These are phyloP conservation scores for Pristionchus fissidentatus DNA, from an alignment of 2,888 invertebrate genomes.

Conservation along the genomic window DNA sequence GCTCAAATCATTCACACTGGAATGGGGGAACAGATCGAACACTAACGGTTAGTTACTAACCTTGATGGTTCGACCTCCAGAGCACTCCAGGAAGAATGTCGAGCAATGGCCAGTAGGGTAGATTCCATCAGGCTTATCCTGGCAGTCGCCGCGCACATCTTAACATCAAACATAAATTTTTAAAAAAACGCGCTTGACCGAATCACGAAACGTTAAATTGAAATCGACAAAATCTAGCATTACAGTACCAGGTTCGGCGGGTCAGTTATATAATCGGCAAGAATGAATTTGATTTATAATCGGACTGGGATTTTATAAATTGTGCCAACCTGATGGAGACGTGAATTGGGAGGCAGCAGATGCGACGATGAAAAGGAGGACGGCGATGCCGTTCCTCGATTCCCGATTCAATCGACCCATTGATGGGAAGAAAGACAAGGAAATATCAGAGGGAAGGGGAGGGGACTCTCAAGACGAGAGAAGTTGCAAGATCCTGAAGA, in stretches of 20 bases:
- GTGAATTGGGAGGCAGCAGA: slow-evolving; percentile 10
- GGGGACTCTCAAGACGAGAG: background rate
- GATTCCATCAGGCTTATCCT: slow-evolving; percentile 38
- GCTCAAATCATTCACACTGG: background rate
- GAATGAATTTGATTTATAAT: background rate
- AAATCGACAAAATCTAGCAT: background rate
- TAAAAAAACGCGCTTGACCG: too few species aligned
- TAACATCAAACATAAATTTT: background rate
- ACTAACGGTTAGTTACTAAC: background rate
- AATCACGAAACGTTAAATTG: background rate
- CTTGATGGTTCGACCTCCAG: slow-evolving; percentile 2
- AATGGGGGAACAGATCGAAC: background rate
- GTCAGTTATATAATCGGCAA: background rate
- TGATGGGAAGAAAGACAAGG: background rate
- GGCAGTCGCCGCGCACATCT: slow-evolving; percentile 44
- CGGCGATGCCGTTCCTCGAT: slow-evolving; percentile 25
- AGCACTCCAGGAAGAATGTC: slow-evolving; percentile 4
- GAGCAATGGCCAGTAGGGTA: slow-evolving; percentile 39
- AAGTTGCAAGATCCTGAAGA: background rate
- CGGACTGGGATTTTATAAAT: too few species aligned
- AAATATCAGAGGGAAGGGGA: slow-evolving; percentile 3
- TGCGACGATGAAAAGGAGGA: slow-evolving; percentile 31
- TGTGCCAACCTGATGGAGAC: slow-evolving; percentile 22
- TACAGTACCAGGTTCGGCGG: background rate
- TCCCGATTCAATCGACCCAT: slow-evolving; percentile 29